phyloP scores from a whole-genome alignment of 2,113 vertebrate genomes.

The Eidolon helvum region DNA sequence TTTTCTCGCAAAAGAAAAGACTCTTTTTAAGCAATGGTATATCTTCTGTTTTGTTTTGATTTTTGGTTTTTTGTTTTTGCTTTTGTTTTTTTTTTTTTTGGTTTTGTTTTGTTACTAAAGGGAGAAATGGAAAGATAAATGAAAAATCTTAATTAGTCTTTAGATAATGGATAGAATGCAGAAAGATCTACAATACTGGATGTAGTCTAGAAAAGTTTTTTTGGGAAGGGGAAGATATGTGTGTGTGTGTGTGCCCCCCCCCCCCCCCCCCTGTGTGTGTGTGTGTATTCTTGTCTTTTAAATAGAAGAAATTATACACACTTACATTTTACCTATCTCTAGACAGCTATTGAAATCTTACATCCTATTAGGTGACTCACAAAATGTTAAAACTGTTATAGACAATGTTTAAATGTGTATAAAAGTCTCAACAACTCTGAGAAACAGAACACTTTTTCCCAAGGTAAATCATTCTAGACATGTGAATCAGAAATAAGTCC shows the following conservation, averaged over 20 bases:
- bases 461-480: slow-evolving; percentile 19
- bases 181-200: neutral
- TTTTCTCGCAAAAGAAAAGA: neutral
- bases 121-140: neutral
- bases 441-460: neutral
- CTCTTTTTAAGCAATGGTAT: neutral
- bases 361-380: neutral
- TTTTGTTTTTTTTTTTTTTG: neutral
- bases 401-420: neutral
- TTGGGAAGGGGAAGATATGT: too few relatives aligned
- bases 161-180: neutral
- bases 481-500: neutral
- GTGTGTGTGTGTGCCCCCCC: too few relatives aligned
- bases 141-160: neutral
- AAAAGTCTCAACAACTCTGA: neutral
- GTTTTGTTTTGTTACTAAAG: neutral
- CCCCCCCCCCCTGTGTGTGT: too few relatives aligned
- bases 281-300: neutral
- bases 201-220: slow-evolving; percentile 6
- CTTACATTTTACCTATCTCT: neutral
- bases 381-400: neutral
- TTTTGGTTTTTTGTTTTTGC: neutral
- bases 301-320: neutral
- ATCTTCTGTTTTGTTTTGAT: neutral
- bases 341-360: neutral